Conservation (phyloP, 1,140 invertebrate species). For the Camponotus vicinus region DNA sequence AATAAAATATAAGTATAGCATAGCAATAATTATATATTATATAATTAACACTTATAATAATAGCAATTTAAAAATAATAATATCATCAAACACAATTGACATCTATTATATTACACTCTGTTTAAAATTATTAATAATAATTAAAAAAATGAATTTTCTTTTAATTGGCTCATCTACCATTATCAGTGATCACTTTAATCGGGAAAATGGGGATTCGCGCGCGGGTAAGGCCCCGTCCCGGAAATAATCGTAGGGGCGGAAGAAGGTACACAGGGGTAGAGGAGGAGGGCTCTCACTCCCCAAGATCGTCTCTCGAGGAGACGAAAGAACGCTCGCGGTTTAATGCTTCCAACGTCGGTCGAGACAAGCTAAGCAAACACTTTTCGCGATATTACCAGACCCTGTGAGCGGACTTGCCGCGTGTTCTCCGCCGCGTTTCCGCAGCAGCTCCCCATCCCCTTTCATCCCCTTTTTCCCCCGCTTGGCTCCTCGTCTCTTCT, state of each 20-base stretch:
- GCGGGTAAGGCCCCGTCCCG: slow-evolving; percentile 60
- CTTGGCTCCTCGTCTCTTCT: slow-evolving; percentile 13
- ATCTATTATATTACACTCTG: neutral
- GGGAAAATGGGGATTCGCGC: slow-evolving; percentile 65
- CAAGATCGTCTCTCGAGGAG: slow-evolving; percentile 64
- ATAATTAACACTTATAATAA: neutral
- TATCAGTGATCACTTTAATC: slow-evolving; percentile 60
- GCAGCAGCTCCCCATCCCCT: slow-evolving; percentile 8
- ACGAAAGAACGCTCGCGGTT: slow-evolving; percentile 79
- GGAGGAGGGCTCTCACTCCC: slow-evolving; percentile 50
- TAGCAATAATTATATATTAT: neutral
- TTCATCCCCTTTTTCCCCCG: neutral
- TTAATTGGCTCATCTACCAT: slow-evolving; percentile 25
- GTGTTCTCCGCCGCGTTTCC: slow-evolving; percentile 54
- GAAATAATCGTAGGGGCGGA: slow-evolving; percentile 71
- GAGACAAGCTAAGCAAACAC: slow-evolving; percentile 83
- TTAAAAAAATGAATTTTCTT: neutral
- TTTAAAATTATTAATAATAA: neutral
- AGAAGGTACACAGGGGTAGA: slow-evolving; percentile 61
- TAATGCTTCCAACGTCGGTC: slow-evolving; percentile 79
- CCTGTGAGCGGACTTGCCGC: slow-evolving; percentile 70
- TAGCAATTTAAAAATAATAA: neutral
- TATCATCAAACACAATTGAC: neutral
- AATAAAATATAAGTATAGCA: neutral
- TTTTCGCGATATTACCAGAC: slow-evolving; percentile 81